phyloP scores from a whole-genome alignment of 2,888 invertebrate genomes.

The Antheraea yamamai region DNA sequence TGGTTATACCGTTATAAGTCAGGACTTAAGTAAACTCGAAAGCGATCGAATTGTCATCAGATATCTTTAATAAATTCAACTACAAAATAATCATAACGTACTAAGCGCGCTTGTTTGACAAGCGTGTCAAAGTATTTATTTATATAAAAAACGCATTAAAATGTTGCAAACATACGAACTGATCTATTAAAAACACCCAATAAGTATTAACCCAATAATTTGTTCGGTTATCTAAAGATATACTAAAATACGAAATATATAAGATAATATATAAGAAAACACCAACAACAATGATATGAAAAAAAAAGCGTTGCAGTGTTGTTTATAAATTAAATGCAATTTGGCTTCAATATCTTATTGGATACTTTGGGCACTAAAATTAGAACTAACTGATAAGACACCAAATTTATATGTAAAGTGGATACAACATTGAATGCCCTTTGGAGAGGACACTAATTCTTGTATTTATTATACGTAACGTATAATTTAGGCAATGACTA shows the following conservation, averaged over 20 bases:
- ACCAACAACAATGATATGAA: neutral
- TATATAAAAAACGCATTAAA: conserved; percentile 36
- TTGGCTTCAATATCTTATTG: neutral
- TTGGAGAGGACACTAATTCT: no score
- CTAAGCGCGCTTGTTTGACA: conserved; percentile 78
- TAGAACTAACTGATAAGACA: neutral
- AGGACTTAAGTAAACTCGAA: neutral
- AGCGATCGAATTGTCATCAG: neutral
- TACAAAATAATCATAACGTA: conserved; percentile 30
- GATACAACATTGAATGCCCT: neutral
- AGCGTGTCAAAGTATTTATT: conserved; percentile 67
- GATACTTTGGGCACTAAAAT: neutral
- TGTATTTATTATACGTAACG: neutral
- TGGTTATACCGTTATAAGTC: neutral
- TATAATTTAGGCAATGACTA: neutral
- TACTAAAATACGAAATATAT: neutral
- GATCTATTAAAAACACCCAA: neutral
- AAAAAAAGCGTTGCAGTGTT: neutral
- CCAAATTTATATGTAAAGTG: neutral
- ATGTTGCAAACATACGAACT: conserved; percentile 16
- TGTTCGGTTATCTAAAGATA: neutral
- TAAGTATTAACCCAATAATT: neutral
- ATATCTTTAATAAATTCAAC: conserved; percentile 12
- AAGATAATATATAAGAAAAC: neutral
- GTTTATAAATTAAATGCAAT: neutral